Percentiles rank a stretch among this genome's conserved stretches.
These are phyloP conservation scores for Aegotheles bennettii DNA, from an alignment of 2,113 vertebrate species.

Conservation along the genomic window DNA sequence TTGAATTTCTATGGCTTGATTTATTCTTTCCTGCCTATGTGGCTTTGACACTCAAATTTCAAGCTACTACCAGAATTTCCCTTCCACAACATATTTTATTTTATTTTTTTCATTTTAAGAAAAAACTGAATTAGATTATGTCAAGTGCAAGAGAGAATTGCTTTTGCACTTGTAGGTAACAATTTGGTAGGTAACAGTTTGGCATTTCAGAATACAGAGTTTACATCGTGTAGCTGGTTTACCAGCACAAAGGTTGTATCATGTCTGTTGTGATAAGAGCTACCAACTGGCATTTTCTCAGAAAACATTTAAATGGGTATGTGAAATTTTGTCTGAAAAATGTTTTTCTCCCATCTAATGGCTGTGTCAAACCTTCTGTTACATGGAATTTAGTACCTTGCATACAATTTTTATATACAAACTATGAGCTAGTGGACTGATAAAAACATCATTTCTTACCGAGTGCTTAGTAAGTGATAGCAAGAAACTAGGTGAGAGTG, in stretches of 20 bases:
- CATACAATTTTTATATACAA: not conserved
- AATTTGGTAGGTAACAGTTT: conserved; percentile 4
- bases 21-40: conserved; percentile 2
- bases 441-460: not conserved
- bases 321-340: conserved; percentile 8
- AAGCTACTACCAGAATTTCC: conserved; percentile 38
- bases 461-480: not conserved
- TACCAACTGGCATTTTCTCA: conserved; percentile 39
- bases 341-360: not conserved
- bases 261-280: conserved; percentile 34
- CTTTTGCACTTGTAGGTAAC: conserved; percentile 39
- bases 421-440: not conserved
- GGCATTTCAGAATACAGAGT: not conserved
- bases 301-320: conserved; percentile 35
- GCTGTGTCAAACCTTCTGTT: not conserved
- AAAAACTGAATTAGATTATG: conserved; percentile 35
- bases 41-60: conserved; percentile 29
- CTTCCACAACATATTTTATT: not conserved
- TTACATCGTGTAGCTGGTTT: conserved; percentile 4
- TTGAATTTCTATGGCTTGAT: not conserved
- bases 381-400: not conserved
- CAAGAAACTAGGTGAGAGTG: not conserved
- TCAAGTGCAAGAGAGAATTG: conserved; percentile 25
- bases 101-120: not conserved
- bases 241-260: not conserved